Base-by-base conservation (phyloP, 1,140 invertebrate species). In the Aleiodes sp. region DNA sequence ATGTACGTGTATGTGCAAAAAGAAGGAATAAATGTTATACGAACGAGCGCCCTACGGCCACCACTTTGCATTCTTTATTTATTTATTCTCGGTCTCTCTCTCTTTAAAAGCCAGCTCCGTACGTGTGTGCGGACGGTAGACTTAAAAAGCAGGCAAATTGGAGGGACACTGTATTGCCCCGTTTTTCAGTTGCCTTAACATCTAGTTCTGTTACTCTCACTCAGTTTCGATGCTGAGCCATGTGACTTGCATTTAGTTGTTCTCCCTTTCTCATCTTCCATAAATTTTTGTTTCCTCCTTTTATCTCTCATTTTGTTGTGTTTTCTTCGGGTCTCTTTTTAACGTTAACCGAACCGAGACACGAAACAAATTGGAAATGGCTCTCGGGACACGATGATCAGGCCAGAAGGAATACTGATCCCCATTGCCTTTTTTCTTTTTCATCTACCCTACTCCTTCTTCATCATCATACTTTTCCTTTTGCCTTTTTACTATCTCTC, bases 361-460 rank as follows among this genome's bases (percentile, higher is more conserved):
- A 62, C 67, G 59, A 56, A 69, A 63, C 59, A 69, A 69, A 69
- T 69, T 69, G 67, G 43, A 63, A 69, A 63, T 69, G 60, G 57
- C 60, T 63, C n/a, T n/a, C 31, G 29, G 60, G 41, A 69, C 43
- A 69, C 41, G 60, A 69, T 63, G 39, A 69, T 69, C 41, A 35
- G 24, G 57, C 26, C 6, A 65, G n/a, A n/a, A n/a, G n/a, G n/a
- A n/a, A n/a, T n/a, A n/a, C n/a, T n/a, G n/a, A 52, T 41, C 19
- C 24, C 12, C 19, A 14, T 33, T 19, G 19, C 33, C 33, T 28
- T 28, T 1, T 52, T 31, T 12, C 21, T 33, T 12, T 61, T 33
- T 16, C 24, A 31, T 46, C 28, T 65, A 52, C 19, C n/a, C 16
- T n/a, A 33, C n/a, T n/a, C n/a, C n/a, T n/a, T n/a, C n/a, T n/a